Base-by-base conservation (phyloP, 2,888 invertebrate genomes). In the Scaptomyza polygonia region DNA sequence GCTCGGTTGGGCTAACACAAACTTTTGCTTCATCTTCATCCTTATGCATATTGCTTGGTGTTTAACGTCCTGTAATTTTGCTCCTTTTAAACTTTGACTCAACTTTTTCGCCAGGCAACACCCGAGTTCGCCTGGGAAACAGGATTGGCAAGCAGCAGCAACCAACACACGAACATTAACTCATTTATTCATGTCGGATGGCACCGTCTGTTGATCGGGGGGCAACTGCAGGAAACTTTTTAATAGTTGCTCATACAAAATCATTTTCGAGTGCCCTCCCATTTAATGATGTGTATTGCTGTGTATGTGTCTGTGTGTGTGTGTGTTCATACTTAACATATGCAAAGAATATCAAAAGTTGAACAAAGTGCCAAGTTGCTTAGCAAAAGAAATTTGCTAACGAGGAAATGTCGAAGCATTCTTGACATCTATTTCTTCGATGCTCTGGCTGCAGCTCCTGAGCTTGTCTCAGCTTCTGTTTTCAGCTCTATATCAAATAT, bases 221-320 rank as follows among this genome's bases (percentile, higher is more conserved):
- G 77, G n/a, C n/a, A 67, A 58, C 65, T 47, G 47, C 52, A 44
- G 54, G 44, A 72, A 81, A 86, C 71, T 83, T 83, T 84, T 78
- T 72, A 86, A 83, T 86, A 83, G 85, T 83, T 86, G 59, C 71
- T 68, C 69, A 70, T 73, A 72, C 79, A 81, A 81, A 81, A 84
- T 81, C 82, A 83, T 78, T 87, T 86, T 69, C 69, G 67, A 86
- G 81, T 72, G 73, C 49, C 49, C 53, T 49, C 42, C 36, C 11
- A 39, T 47, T 54, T 54, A 56, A 49, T 42, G 32, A 2, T 63
- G 36, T 51, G 30, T n/a, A n/a, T n/a, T n/a, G n/a, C n/a, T n/a
- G n/a, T n/a, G n/a, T n/a, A n/a, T n/a, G n/a, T n/a, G n/a, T n/a
- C n/a, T 63, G 36, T 51, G 30, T 48, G 18, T 44, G 21, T 39